phyloP scores from a whole-genome alignment of 2,113 vertebrate species.

The Ophthalmolycus amberensis region DNA sequence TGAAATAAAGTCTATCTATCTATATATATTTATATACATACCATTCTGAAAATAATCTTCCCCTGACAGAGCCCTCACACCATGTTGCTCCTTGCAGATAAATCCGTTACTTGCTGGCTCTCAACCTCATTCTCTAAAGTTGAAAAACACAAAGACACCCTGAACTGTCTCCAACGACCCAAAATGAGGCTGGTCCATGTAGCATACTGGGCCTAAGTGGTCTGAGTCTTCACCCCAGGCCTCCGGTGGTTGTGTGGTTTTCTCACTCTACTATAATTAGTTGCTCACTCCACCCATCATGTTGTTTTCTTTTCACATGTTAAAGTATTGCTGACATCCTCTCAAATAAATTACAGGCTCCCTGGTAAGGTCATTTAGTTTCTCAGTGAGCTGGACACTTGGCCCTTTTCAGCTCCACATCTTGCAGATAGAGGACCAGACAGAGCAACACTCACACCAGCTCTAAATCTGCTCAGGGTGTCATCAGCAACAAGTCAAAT shows the following conservation, averaged over 20 bases:
- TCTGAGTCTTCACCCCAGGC: conserved; percentile 49
- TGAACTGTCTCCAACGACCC: neutral
- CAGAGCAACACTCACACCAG: conserved; percentile 2
- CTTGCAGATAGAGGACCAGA: conserved; percentile 34
- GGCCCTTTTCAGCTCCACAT: conserved; percentile 20
- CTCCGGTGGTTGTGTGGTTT: conserved; percentile 66
- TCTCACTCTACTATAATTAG: conserved; percentile 78
- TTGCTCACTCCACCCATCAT: conserved; percentile 66
- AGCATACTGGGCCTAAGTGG: conserved; percentile 23
- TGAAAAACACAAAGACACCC: neutral
- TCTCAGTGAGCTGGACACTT: conserved; percentile 21
- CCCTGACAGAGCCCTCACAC: neutral
- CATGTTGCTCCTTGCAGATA: neutral
- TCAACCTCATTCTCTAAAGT: neutral
- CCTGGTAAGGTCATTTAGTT: conserved; percentile 56
- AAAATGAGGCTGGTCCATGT: conserved; percentile 25
- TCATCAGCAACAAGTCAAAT: neutral
- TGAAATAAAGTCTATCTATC: too few species aligned
- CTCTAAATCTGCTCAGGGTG: neutral
- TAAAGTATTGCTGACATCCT: conserved; percentile 75
- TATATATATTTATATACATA: too few species aligned
- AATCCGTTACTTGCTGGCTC: neutral
- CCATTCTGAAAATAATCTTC: neutral
- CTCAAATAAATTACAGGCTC: conserved; percentile 74
- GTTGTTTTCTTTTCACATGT: conserved; percentile 69